Conservation (phyloP, 2,113 vertebrate species). For the Poecile atricapillus region DNA sequence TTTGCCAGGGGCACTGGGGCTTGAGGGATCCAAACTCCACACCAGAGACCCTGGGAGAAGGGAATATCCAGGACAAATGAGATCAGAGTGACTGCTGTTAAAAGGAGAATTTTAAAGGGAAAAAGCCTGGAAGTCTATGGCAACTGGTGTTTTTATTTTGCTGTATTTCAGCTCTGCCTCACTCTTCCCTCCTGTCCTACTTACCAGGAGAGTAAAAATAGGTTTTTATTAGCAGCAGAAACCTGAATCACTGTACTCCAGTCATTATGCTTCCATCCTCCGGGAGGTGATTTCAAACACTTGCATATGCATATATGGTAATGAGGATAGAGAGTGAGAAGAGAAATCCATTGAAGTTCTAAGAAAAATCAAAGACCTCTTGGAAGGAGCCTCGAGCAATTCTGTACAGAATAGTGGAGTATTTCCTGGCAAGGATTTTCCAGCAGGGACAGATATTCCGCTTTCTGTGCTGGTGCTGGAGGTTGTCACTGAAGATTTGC, state of each 20-base stretch:
- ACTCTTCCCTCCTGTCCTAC: constrained; percentile 49
- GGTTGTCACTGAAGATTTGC: background rate
- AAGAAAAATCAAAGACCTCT: constrained; percentile 58
- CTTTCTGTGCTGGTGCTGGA: background rate
- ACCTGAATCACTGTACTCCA: constrained; percentile 62
- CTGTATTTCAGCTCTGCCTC: constrained; percentile 27
- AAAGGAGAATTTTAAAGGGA: background rate
- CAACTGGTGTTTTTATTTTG: background rate
- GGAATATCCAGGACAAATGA: background rate
- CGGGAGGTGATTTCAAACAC: constrained; percentile 58
- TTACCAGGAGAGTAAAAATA: constrained; percentile 64
- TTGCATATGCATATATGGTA: constrained; percentile 62
- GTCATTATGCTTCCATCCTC: constrained; percentile 52
- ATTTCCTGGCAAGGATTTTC: constrained; percentile 37
- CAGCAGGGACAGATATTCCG: background rate
- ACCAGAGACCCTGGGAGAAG: background rate
- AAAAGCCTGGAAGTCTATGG: background rate
- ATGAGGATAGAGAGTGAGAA: constrained; percentile 38
- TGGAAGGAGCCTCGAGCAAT: constrained; percentile 51
- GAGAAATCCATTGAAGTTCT: constrained; percentile 66
- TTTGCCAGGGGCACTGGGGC: background rate
- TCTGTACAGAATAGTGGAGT: background rate
- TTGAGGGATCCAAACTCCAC: background rate
- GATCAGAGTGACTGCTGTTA: background rate
- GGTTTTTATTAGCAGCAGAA: constrained; percentile 60